These are phyloP conservation scores for Biston betularia DNA, from an alignment of 2,888 invertebrate genomes.

Conservation along the genomic window DNA sequence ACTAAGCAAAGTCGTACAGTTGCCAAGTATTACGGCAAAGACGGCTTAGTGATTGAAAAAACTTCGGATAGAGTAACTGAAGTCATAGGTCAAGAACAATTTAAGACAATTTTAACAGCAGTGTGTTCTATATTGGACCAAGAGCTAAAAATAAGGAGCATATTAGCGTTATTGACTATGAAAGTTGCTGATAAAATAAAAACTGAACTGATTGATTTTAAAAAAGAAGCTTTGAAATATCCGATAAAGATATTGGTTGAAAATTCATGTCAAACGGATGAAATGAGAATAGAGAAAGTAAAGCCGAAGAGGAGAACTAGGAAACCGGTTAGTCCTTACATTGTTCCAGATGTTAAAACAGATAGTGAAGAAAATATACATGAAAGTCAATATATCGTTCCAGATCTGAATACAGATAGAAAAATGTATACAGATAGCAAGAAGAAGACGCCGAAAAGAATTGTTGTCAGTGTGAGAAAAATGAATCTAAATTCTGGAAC, in stretches of 20 bases:
- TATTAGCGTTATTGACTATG: conserved; percentile 62
- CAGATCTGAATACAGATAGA: conserved; percentile 44
- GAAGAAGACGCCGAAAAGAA: background rate
- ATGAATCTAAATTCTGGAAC: background rate
- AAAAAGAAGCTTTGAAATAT: conserved; percentile 34
- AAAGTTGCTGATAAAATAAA: background rate
- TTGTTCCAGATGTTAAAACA: conserved; percentile 56
- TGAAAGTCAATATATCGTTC: conserved; percentile 61
- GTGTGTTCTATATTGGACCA: conserved; percentile 67
- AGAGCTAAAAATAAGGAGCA: conserved; percentile 66
- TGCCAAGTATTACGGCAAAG: conserved; percentile 53
- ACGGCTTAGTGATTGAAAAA: conserved; percentile 49
- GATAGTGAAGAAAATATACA: conserved; percentile 6
- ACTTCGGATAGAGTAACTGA: conserved; percentile 64
- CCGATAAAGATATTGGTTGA: conserved; percentile 3
- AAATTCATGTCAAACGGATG: conserved; percentile 58
- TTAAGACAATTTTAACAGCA: conserved; percentile 64
- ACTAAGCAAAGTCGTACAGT: conserved; percentile 60
- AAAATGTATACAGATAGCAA: background rate
- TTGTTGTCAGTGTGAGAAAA: background rate
- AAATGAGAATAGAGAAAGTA: conserved; percentile 43
- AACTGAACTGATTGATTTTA: conserved; percentile 39
- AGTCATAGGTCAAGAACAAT: conserved; percentile 72
- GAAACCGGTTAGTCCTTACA: conserved; percentile 58
- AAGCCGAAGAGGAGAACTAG: conserved; percentile 47